Base-by-base conservation (phyloP, 2,113 vertebrate genomes). In the Ia io region DNA sequence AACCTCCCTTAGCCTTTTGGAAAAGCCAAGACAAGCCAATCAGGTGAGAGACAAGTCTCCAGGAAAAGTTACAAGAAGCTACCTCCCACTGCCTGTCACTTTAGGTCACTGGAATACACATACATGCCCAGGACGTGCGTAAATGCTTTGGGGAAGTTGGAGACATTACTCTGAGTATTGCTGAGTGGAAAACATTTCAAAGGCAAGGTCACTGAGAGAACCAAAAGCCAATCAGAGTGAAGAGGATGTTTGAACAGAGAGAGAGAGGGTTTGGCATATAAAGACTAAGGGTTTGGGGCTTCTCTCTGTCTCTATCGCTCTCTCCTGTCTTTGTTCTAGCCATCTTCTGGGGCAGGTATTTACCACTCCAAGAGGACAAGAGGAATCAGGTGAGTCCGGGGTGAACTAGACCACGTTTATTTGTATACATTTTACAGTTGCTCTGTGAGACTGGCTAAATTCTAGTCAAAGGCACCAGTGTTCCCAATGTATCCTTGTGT, bases 221-320 rank as follows among this genome's bases (percentile, higher is more conserved):
- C 18, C 28, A 83, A 73, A 88, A 94, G 70, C 95, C 95, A 97
- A 93, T 96, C 87, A 88, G 74, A 90, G 51, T 47, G 51, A 82
- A 92, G 78, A 79, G 70, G 44, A 69, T 69, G 67, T 90, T 16
- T 74, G 86, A 94, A 80, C 49, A n/a, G 69, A 82, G 11, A 74
- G 30, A 25, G 42, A 84, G 63, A 40, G 37, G 14, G 69, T 44
- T 18, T 18, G 11, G 37, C 37, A 74, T 91, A 84, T 87, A 88
- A 93, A 92, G 85, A 90, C 44, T 69, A 76, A 59, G 32, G 42
- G 13, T 37, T 79, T 65, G 40, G 16, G 87, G 44, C 28, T 49
- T 74, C 82, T 79, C 35, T 70, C 67, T 65, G 70, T 82, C 37
- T 71, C 18, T 51, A 23, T 77, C 32, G 42, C 35, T 69, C 49